Conservation (phyloP, 1,140 invertebrate genomes). For the Neodiprion fabricii region DNA sequence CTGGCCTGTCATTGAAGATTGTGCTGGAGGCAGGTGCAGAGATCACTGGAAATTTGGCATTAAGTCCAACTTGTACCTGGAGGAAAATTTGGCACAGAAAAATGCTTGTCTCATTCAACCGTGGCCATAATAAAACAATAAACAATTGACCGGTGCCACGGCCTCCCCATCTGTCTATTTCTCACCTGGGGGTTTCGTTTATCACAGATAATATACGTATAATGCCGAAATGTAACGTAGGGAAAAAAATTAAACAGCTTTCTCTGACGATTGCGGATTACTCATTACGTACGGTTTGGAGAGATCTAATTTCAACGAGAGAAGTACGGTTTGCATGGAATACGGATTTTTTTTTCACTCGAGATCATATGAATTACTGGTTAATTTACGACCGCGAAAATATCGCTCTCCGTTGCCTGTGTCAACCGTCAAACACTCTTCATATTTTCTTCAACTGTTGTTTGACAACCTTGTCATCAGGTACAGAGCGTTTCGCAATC, state of each 20-base stretch:
- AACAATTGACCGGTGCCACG: conserved; percentile 3
- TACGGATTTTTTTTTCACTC: background rate
- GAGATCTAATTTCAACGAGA: too few relatives aligned
- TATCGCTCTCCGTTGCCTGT: conserved; percentile 7
- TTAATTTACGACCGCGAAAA: conserved; percentile 9
- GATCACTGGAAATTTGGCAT: conserved; percentile 48
- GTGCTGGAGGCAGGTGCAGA: conserved; percentile 24
- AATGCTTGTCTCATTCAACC: conserved; percentile 25
- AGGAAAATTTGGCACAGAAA: conserved; percentile 32
- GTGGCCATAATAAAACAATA: conserved; percentile 13
- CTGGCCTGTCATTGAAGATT: conserved; percentile 33
- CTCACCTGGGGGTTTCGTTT: too few relatives aligned
- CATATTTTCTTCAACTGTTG: conserved; percentile 9
- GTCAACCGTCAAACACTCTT: background rate
- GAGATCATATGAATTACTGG: background rate
- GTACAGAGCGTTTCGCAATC: too few relatives aligned
- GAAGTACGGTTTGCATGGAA: too few relatives aligned
- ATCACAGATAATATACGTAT: background rate
- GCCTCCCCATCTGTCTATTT: too few relatives aligned
- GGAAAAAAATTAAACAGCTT: too few relatives aligned
- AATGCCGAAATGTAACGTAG: background rate
- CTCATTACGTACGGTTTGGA: too few relatives aligned
- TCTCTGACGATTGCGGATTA: too few relatives aligned
- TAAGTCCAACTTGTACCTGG: conserved; percentile 42
- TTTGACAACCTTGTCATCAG: background rate